Evolutionary conservation across 1,140 invertebrate species (phyloP), one percentile per base, ranked within the genome.

Genomic region (Drosophila miranda): DNA sequence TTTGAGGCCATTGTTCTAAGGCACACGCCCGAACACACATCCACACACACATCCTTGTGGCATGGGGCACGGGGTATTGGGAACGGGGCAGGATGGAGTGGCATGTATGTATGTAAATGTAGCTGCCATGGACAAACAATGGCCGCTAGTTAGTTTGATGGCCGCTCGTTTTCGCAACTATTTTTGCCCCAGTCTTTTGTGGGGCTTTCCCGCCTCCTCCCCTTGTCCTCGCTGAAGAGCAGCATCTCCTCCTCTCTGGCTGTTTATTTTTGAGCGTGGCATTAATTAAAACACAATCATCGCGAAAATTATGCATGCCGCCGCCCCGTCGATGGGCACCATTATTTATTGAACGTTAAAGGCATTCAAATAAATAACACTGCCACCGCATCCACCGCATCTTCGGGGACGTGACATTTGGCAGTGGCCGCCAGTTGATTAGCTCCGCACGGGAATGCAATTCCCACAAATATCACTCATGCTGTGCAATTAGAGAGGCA

Each of bases 251-350:
- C 2, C 4, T 34, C 43, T 28, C 43, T 28, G 50, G 30, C 34
- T 44, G 45, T 56, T 14, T 51, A 46, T 60, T 82, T 75, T 58
- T 78, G 67, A 48, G 49, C 75, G 76, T 49, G 63, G 81, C 74
- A 86, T 86, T 86, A 81, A 86, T 86, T 86, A 87, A 86, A 78
- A 80, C 61, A 80, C 81, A 84, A 84, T 84, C 77, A 84, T 63
- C 50, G 73, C 34, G 34, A 70, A 84, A 86, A 84, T 86, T 80
- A 86, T 77, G 78, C 77, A 79, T 64, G 44, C 75, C 61, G 48
- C 56, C 63, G 75, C 66, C 46, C 54, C 69, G 60, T 56, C 64
- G 57, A 57, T 70, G 55, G 44, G 26, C 58, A 67, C 59, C 77
- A 67, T 76, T 71, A 82, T 86, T 80, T 80, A 86, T 83, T 76